Evolutionary conservation across 2,888 invertebrate genomes (phyloP).

Genomic region (Dryomyza anilis): DNA sequence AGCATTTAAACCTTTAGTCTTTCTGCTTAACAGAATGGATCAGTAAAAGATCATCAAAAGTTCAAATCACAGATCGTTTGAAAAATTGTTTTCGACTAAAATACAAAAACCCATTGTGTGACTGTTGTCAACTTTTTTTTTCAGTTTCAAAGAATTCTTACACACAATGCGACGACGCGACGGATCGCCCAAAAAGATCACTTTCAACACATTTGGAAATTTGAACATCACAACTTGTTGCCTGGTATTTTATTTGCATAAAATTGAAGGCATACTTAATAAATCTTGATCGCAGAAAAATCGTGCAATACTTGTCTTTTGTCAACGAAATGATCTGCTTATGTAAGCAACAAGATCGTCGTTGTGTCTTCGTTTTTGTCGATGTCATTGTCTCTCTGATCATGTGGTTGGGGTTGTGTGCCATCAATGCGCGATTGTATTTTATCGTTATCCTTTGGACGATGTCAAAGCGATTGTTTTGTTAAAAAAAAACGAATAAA

Average conservation of each 20-base stretch:
- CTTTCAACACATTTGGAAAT: conserved; percentile 8
- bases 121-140: neutral
- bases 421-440: conserved; percentile 18
- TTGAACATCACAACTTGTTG: neutral
- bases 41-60: too few species aligned
- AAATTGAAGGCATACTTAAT: conserved; percentile 15
- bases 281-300: conserved; percentile 24
- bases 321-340: conserved; percentile 35
- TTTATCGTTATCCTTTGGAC: conserved; percentile 17
- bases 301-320: conserved; percentile 57
- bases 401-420: neutral
- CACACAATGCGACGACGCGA: too few species aligned
- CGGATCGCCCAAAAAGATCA: conserved; percentile 10
- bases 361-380: neutral
- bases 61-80: too few species aligned
- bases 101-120: too few species aligned
- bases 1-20: too few species aligned
- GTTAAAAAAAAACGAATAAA: neutral
- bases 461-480: conserved; percentile 20
- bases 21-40: too few species aligned
- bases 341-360: neutral
- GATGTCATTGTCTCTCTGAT: too few species aligned
- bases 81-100: too few species aligned
- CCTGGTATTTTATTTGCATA: conserved; percentile 23
- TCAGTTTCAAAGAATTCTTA: neutral